Conservation (phyloP, 2,113 vertebrate genomes). For the Pholis gunnellus region DNA sequence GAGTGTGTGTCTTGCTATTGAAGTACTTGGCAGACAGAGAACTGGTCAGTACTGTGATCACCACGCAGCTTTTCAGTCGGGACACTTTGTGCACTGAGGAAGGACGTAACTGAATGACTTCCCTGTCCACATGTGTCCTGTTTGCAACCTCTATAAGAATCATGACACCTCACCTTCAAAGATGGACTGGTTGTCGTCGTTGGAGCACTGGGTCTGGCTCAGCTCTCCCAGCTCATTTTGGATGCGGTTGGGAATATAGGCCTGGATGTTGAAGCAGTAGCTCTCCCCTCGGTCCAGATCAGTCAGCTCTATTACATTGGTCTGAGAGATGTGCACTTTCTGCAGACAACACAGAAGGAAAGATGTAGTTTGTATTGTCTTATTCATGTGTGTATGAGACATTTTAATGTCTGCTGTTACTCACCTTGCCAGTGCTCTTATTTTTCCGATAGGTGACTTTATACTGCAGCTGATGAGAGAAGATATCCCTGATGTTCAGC, state of each 20-base stretch:
- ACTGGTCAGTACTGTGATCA: background rate
- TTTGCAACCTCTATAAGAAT: background rate
- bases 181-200: conserved; percentile 11
- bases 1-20: background rate
- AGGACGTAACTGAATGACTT: background rate
- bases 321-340: conserved; percentile 81
- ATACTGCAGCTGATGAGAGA: conserved; percentile 85
- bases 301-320: conserved; percentile 75
- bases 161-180: conserved; percentile 42
- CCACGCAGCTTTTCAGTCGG: background rate
- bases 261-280: conserved; percentile 92
- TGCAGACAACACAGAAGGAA: conserved; percentile 61
- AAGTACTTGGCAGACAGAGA: background rate
- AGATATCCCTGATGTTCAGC: conserved; percentile 87
- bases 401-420: background rate
- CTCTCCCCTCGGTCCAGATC: conserved; percentile 81
- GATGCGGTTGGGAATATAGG: conserved; percentile 77
- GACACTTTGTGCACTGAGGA: background rate
- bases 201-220: conserved; percentile 82
- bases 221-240: conserved; percentile 81
- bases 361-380: background rate
- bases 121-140: background rate
- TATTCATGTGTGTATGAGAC: background rate
- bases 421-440: conserved; percentile 90
- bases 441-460: conserved; percentile 88